Conservation (phyloP, 2,113 vertebrate genomes). For the Plecotus auritus region DNA sequence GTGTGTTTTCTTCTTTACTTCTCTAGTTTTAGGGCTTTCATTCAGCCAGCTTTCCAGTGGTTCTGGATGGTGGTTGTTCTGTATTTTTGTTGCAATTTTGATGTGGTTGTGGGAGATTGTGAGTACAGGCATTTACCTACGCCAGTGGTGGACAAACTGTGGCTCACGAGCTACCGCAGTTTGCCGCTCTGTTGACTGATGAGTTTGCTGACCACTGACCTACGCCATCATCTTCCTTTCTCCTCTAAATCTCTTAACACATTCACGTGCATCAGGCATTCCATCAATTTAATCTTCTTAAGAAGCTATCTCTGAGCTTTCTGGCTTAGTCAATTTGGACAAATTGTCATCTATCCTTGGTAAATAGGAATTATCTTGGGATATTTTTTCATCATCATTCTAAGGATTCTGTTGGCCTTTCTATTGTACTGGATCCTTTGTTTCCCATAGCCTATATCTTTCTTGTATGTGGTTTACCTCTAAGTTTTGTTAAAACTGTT, state of each 20-base stretch:
- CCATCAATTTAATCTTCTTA: neutral
- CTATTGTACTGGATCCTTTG: neutral
- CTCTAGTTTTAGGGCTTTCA: too few relatives aligned
- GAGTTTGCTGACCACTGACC: too few relatives aligned
- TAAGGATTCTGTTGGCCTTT: neutral
- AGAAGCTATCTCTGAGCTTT: neutral
- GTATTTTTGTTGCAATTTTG: too few relatives aligned
- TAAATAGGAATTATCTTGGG: neutral
- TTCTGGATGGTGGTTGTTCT: too few relatives aligned
- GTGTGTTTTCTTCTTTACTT: too few relatives aligned
- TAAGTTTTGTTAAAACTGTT: neutral
- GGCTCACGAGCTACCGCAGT: too few relatives aligned
- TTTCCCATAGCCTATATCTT: neutral
- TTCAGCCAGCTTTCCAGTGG: too few relatives aligned
- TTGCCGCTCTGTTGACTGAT: too few relatives aligned
- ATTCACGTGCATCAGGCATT: neutral
- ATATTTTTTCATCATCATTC: neutral
- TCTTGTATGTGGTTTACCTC: neutral
- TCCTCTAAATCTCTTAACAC: neutral
- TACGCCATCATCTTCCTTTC: too few relatives aligned
- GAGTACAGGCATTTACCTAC: too few relatives aligned
- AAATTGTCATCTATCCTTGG: neutral
- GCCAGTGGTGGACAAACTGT: too few relatives aligned
- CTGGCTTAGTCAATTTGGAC: neutral
- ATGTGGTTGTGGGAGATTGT: too few relatives aligned